These are phyloP conservation scores for Plagiodera versicolora DNA, from an alignment of 2,888 invertebrate species.

Conservation along the genomic window DNA sequence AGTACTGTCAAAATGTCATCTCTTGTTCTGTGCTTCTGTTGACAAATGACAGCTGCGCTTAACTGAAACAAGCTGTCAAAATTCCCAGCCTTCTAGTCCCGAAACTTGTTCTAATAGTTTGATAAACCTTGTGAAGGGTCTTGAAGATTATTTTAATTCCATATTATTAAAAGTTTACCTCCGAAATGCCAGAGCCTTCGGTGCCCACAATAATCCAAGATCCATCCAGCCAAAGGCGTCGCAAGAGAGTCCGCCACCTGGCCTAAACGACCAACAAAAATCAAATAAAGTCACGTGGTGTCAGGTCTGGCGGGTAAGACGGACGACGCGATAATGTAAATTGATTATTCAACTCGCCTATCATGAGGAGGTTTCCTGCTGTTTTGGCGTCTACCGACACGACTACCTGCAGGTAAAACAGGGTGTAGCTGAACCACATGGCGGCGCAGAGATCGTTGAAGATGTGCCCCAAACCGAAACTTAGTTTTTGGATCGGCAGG, in stretches of 20 bases:
- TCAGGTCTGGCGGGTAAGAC: no score
- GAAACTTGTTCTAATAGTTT: no score
- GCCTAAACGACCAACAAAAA: no score
- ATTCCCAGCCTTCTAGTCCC: no score
- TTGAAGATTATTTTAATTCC: not conserved
- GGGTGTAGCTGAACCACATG: conserved; percentile 91
- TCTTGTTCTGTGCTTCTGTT: no score
- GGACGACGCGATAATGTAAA: no score
- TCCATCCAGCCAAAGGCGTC: conserved; percentile 81
- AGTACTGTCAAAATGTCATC: no score
- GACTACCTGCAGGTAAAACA: conserved; percentile 76
- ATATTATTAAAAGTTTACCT: conserved; percentile 61
- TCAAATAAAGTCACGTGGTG: no score
- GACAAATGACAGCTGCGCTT: no score
- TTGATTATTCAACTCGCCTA: conserved; percentile 55
- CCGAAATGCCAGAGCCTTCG: conserved; percentile 84
- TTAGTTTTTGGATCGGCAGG: conserved; percentile 54
- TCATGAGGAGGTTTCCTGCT: conserved; percentile 69
- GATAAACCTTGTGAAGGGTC: not conserved
- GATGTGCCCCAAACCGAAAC: conserved; percentile 78
- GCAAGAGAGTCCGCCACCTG: conserved; percentile 83
- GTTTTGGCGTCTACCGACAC: conserved; percentile 61
- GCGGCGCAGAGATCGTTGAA: conserved; percentile 91
- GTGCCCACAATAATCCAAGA: conserved; percentile 77
- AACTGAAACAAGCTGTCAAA: no score